Evolutionary conservation across 2,113 vertebrate genomes (phyloP).

Genomic region (Pelodiscus sinensis): DNA sequence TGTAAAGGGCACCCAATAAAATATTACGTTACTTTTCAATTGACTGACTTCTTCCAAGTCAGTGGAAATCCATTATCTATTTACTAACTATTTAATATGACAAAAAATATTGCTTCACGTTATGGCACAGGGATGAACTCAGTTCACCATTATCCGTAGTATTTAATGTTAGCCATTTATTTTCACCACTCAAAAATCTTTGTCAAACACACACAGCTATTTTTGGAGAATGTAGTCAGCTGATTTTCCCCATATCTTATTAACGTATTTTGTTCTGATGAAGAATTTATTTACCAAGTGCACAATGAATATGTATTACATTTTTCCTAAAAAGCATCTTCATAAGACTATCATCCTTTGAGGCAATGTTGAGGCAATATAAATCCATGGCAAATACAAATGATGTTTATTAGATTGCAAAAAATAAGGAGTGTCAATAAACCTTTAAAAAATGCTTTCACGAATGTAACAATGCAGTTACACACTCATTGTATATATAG

Average conservation of each 20-base stretch:
- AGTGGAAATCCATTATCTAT: conserved; percentile 18
- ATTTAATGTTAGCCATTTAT: background rate
- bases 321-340: conserved; percentile 32
- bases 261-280: conserved; percentile 6
- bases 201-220: background rate
- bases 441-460: background rate
- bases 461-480: conserved; percentile 19
- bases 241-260: conserved; percentile 30
- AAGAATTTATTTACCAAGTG: conserved; percentile 43
- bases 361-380: background rate
- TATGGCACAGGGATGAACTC: background rate
- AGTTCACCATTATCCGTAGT: conserved; percentile 5
- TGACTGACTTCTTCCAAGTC: conserved; percentile 36
- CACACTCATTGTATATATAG: too few species aligned
- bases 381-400: conserved; percentile 55
- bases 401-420: conserved; percentile 42
- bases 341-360: conserved; percentile 43
- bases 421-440: conserved; percentile 49
- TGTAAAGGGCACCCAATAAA: conserved; percentile 38
- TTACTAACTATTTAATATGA: conserved; percentile 34
- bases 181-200: background rate
- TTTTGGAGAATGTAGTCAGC: conserved; percentile 15
- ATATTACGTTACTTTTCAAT: conserved; percentile 53
- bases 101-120: conserved; percentile 13
- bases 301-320: conserved; percentile 38